phyloP scores from a whole-genome alignment of 2,797 vertebrate genomes.

The Podargus strigoides region DNA sequence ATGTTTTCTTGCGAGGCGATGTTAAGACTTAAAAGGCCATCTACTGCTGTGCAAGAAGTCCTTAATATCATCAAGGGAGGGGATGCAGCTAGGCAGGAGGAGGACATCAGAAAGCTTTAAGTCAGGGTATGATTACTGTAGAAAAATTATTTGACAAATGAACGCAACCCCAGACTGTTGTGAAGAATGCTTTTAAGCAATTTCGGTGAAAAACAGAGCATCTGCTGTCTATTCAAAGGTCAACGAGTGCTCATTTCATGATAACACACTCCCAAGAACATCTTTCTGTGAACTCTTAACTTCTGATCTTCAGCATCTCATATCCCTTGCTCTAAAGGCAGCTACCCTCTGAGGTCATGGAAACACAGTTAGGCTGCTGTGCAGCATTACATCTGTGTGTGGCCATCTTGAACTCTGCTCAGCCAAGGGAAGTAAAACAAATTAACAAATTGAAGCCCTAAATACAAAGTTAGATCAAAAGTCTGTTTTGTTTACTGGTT shows the following conservation, averaged over 20 bases:
- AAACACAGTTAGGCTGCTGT: slow-evolving; percentile 3
- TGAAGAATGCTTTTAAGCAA: background rate
- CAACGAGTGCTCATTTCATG: background rate
- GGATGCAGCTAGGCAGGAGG: background rate
- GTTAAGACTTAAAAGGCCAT: slow-evolving; percentile 9
- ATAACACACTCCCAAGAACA: background rate
- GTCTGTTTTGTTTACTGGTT: background rate
- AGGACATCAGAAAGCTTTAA: slow-evolving; percentile 3
- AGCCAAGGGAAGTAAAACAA: background rate
- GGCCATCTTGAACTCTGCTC: slow-evolving; percentile 34
- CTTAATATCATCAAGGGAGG: background rate
- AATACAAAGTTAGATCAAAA: background rate
- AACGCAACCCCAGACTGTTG: background rate
- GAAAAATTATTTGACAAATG: background rate
- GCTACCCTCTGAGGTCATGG: slow-evolving; percentile 21
- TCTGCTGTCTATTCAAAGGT: background rate
- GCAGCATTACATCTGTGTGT: background rate
- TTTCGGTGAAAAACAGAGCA: background rate
- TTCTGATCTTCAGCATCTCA: background rate
- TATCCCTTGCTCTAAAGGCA: background rate
- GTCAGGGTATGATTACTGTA: background rate
- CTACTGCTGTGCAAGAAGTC: background rate
- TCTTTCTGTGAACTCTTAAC: slow-evolving; percentile 5
- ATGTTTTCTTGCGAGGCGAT: background rate
- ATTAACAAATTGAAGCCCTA: background rate